Evolutionary conservation across 2,113 vertebrate species (phyloP), one percentile per base, ranked within the genome.

Genomic region (Spermophilus dauricus): DNA sequence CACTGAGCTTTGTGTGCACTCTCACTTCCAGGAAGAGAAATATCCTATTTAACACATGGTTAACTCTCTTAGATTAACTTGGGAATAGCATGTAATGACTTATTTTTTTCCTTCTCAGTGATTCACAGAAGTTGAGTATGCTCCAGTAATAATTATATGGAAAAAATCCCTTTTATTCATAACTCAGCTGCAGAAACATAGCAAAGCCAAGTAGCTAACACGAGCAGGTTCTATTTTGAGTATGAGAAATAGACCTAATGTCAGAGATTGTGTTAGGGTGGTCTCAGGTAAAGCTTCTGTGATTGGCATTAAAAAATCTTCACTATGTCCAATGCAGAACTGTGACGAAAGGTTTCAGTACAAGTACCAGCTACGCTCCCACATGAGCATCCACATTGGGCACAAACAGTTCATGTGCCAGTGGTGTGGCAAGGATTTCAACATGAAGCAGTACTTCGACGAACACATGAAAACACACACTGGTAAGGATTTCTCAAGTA

Each of bases 321-420:
- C 61, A 5, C 87, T 92, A 48, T 97, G 86, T 96, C 92, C 90
- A 1, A 4, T 98, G 81, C 97, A 99, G 99, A 99, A 99, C 98
- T 99, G 99, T 65, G 99, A 99, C 24, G 99, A 99, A 97, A 98
- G 99, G 88, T 99, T 99, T 97, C 99, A 99, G 97, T 99, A 99
- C 99, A 99, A 99, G 98, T 99, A 99, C 98, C 99, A 99, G 98
- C 99, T 99, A 65, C 99, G 99, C 78, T 99, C 99, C 81, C 99
- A 99, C 98, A 99, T 99, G 99, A 99, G 99, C 98, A 99, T 99
- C 97, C 99, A 99, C 98, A 99, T 99, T 6, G 99, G 99, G 92
- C 99, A 99, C 99, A 99, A 99, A 53, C 99, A 99, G 99, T 99
- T 99, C 98, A 99, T 99, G 99, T 99, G 99, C 98, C 99, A 99